These are phyloP conservation scores for Macrosiphum euphorbiae DNA, from an alignment of 2,888 invertebrate genomes.

Conservation along the genomic window DNA sequence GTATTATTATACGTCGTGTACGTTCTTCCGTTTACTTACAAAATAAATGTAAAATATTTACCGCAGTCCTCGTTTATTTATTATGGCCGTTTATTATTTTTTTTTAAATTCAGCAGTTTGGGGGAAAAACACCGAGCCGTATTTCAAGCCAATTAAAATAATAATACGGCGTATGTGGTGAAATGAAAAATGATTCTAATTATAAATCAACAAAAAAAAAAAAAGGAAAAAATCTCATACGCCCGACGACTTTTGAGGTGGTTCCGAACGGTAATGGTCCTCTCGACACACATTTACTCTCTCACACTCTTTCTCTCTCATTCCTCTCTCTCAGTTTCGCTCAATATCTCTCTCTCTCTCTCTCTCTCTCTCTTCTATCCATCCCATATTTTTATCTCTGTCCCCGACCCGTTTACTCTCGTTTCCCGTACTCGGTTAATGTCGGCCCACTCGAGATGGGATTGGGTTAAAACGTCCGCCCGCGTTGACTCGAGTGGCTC, in stretches of 20 bases:
- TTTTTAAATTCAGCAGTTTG: not conserved
- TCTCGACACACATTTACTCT: not conserved
- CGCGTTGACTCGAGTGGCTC: slow-evolving; percentile 9
- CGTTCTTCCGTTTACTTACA: not conserved
- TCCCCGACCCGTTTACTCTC: not conserved
- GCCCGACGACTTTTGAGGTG: not conserved
- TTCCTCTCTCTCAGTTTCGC: not conserved
- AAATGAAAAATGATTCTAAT: slow-evolving; percentile 44
- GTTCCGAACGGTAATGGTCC: slow-evolving; percentile 31
- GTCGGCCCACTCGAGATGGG: not conserved
- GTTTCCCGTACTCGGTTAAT: not conserved
- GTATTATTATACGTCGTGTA: not conserved
- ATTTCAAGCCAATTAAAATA: slow-evolving; percentile 28
- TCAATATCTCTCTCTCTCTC: not conserved
- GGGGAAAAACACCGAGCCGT: not conserved
- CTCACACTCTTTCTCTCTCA: not conserved
- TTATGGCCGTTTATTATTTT: not conserved
- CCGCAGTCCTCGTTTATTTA: not conserved
- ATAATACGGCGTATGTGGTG: slow-evolving; percentile 8
- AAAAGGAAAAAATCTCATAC: not conserved
- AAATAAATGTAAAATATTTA: slow-evolving; percentile 1
- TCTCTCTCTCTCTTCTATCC: no score
- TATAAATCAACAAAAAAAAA: slow-evolving; percentile 43
- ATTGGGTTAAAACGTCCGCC: not conserved
- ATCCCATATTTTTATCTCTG: not conserved